A percentile compares a stretch with the other conserved stretches of the same genome.
Conservation (phyloP, 2,888 invertebrate species). For the Trichogramma evanescens region DNA sequence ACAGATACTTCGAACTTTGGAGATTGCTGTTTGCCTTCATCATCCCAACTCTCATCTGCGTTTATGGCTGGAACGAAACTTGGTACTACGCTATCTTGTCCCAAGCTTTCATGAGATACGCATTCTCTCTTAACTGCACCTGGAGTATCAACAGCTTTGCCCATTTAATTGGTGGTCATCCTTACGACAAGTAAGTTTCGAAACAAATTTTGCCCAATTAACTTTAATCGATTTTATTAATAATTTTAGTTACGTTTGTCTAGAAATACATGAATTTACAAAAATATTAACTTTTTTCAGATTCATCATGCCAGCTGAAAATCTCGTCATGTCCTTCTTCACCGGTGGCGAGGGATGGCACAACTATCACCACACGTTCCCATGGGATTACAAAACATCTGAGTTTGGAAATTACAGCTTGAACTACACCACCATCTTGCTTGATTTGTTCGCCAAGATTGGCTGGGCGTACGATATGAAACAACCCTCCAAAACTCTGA, state of each 20-base stretch:
- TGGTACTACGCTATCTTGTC: conserved; percentile 47
- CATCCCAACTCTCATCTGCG: conserved; percentile 53
- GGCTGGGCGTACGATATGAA: conserved; percentile 74
- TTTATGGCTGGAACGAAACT: conserved; percentile 52
- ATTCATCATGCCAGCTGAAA: conserved; percentile 28
- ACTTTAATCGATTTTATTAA: background rate
- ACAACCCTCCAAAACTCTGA: conserved; percentile 53
- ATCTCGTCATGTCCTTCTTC: conserved; percentile 34
- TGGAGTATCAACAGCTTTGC: conserved; percentile 57
- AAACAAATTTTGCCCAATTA: background rate
- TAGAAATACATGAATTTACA: background rate
- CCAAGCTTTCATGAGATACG: conserved; percentile 49
- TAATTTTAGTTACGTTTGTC: background rate
- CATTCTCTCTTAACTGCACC: conserved; percentile 50
- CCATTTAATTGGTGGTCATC: conserved; percentile 43
- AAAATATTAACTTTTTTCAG: conserved; percentile 12
- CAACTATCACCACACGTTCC: conserved; percentile 8
- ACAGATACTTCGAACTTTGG: conserved; percentile 49
- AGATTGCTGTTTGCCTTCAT: conserved; percentile 53
- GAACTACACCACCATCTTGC: conserved; percentile 62
- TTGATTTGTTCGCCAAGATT: conserved; percentile 63
- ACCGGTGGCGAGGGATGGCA: conserved; percentile 43
- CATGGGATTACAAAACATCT: conserved; percentile 46
- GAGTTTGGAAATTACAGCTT: conserved; percentile 38
- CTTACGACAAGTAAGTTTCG: conserved; percentile 34